A percentile compares a stretch with the other conserved stretches of the same genome.
Evolutionary conservation across 53 echinoderm and acorn worm genomes (phyloP).

Genomic region (Luidia sarsii): DNA sequence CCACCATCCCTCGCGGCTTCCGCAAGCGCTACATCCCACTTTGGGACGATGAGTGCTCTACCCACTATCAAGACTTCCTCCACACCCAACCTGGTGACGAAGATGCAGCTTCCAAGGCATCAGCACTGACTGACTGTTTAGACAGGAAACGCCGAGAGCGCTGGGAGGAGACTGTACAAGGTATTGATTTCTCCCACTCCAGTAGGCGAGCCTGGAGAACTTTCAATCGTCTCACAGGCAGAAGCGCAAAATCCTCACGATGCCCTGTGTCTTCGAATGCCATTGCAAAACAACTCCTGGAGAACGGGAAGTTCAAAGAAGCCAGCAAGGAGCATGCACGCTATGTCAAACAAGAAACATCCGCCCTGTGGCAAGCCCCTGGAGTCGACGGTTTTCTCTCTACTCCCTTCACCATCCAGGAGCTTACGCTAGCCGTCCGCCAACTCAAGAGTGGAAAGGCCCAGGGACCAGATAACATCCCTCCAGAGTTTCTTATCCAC

Average conservation of each 20-base stretch:
- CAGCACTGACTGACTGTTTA: no score
- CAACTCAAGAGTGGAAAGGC: conserved; percentile 53
- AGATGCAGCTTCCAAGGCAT: no score
- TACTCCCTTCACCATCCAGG: conserved; percentile 35
- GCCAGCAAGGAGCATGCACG: conserved; percentile 35
- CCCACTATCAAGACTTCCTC: no score
- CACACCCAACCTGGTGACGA: no score
- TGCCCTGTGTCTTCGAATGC: conserved; percentile 54
- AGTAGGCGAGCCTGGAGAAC: conserved; percentile 9
- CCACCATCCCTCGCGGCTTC: conserved; percentile 6
- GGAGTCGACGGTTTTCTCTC: conserved; percentile 37
- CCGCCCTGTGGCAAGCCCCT: conserved; percentile 37
- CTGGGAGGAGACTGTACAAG: conserved; percentile 3
- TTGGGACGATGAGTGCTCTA: no score
- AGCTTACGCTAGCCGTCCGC: conserved; percentile 11
- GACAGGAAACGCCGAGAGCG: neutral
- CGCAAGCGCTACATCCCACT: conserved; percentile 7
- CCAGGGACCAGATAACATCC: conserved; percentile 39
- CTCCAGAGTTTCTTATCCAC: conserved; percentile 37
- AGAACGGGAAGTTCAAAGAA: conserved; percentile 39
- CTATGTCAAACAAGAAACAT: neutral
- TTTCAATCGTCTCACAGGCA: conserved; percentile 44
- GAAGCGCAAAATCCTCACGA: conserved; percentile 5
- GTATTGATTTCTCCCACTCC: conserved; percentile 10
- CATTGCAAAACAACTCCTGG: conserved; percentile 48